Conservation (phyloP, 2,797 vertebrate genomes). For the Synaphobranchus kaupii region DNA sequence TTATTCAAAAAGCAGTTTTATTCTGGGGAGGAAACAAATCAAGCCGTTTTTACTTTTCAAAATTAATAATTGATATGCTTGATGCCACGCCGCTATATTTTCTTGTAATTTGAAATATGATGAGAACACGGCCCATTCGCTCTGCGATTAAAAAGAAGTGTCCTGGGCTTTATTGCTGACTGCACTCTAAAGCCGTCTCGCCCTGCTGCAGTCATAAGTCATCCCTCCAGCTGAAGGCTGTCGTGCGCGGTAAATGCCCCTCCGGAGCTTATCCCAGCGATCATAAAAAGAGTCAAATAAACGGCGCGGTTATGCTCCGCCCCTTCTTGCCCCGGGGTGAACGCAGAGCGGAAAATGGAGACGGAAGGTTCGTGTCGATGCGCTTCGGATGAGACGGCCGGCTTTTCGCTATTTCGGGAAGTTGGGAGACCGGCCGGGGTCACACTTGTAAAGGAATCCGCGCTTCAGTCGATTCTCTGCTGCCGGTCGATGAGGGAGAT, state of each 20-base stretch:
- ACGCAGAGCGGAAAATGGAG: neutral
- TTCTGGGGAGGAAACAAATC: neutral
- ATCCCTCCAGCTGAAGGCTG: neutral
- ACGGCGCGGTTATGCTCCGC: neutral
- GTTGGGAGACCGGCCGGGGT: neutral
- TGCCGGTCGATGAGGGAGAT: neutral
- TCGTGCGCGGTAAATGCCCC: neutral
- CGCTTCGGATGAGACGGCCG: neutral
- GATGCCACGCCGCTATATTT: neutral
- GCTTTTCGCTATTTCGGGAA: neutral
- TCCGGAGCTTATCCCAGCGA: neutral
- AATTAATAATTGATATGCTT: slow-evolving; percentile 11
- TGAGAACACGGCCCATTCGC: neutral
- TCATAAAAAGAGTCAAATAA: neutral
- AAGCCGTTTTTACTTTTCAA: slow-evolving; percentile 5
- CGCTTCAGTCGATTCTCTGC: neutral
- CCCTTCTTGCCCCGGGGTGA: neutral
- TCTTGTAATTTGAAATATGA: neutral
- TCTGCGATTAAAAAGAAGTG: neutral
- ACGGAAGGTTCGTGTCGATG: neutral
- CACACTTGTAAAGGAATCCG: neutral
- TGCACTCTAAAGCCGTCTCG: neutral
- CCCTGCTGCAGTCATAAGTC: neutral
- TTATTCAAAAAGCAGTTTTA: slow-evolving; percentile 19
- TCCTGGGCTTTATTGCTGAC: neutral